Conservation (phyloP, 1,140 invertebrate species). For the Caligus rogercresseyi region DNA sequence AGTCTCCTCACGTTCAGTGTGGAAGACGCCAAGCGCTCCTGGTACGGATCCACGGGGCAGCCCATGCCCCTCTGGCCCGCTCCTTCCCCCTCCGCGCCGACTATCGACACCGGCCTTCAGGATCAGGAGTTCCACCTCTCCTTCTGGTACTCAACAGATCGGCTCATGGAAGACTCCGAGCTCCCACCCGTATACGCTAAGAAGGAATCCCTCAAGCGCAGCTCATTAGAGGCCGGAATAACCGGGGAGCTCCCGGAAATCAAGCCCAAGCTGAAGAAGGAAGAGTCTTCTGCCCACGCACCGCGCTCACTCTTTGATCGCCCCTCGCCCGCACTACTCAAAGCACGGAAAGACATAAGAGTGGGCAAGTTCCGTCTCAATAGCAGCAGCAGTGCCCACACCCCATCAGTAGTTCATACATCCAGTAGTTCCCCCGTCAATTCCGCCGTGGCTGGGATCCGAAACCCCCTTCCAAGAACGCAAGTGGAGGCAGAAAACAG, state of each 20-base stretch:
- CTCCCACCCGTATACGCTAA: constrained; percentile 67
- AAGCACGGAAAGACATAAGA: constrained; percentile 54
- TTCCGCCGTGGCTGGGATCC: constrained; percentile 22
- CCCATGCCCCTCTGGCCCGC: constrained; percentile 12
- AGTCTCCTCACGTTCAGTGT: neutral
- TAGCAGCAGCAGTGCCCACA: constrained; percentile 24
- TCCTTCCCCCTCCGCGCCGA: neutral
- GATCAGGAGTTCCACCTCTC: neutral
- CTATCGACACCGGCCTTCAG: neutral
- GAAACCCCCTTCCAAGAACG: constrained; percentile 34
- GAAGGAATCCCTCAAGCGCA: constrained; percentile 51
- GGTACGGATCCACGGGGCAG: constrained; percentile 4
- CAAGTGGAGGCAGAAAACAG: constrained; percentile 38
- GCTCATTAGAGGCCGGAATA: constrained; percentile 40
- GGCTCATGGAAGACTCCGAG: constrained; percentile 56
- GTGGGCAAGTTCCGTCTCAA: constrained; percentile 44
- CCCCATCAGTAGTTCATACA: constrained; percentile 16
- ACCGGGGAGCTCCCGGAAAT: constrained; percentile 2
- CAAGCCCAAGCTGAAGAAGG: constrained; percentile 37
- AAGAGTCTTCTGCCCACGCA: constrained; percentile 54
- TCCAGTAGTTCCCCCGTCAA: constrained; percentile 26
- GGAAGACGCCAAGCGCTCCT: constrained; percentile 3
- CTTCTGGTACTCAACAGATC: constrained; percentile 60
- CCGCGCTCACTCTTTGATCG: constrained; percentile 71
- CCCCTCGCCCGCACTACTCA: constrained; percentile 53